Evolutionary conservation across 1,140 invertebrate species (phyloP).

Genomic region (Zaprionus davidi): DNA sequence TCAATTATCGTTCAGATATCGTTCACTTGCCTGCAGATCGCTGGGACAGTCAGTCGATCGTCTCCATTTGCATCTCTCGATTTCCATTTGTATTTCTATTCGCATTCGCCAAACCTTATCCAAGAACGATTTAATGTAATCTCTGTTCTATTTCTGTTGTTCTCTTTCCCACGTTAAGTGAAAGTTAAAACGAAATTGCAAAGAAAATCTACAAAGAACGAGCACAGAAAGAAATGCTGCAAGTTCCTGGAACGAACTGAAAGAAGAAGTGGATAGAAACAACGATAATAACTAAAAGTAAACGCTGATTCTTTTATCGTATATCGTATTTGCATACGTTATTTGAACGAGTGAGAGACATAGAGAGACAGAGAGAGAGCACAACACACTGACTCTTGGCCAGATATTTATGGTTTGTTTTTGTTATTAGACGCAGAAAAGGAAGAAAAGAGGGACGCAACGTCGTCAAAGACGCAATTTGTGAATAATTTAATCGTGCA

Average conservation of each 20-base stretch:
- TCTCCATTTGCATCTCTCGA: neutral
- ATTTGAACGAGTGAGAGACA: slow-evolving; percentile 7
- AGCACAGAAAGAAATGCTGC: slow-evolving; percentile 13
- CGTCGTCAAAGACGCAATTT: slow-evolving; percentile 67
- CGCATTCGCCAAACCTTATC: slow-evolving; percentile 1
- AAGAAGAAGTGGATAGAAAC: slow-evolving; percentile 14
- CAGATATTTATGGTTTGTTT: slow-evolving; percentile 43
- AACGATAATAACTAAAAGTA: slow-evolving; percentile 13
- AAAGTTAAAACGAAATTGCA: slow-evolving; percentile 20
- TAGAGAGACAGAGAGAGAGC: slow-evolving; percentile 11
- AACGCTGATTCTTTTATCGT: slow-evolving; percentile 10
- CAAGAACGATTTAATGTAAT: slow-evolving; percentile 45
- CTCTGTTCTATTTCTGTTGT: slow-evolving; percentile 66
- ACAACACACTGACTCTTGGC: slow-evolving; percentile 14
- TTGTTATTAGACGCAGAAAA: slow-evolving; percentile 24
- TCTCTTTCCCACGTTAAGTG: slow-evolving; percentile 64
- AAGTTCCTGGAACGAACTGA: slow-evolving; percentile 37
- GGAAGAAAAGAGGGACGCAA: slow-evolving; percentile 11
- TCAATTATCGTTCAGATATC: neutral
- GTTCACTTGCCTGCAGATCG: neutral
- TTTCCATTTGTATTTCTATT: neutral
- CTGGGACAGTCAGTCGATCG: neutral
- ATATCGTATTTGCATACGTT: slow-evolving; percentile 18
- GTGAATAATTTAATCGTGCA: slow-evolving; percentile 79
- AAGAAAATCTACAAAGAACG: slow-evolving; percentile 21